Evolutionary conservation across 1,140 invertebrate genomes (phyloP).

Genomic region (Pemphigus obesinymphae): DNA sequence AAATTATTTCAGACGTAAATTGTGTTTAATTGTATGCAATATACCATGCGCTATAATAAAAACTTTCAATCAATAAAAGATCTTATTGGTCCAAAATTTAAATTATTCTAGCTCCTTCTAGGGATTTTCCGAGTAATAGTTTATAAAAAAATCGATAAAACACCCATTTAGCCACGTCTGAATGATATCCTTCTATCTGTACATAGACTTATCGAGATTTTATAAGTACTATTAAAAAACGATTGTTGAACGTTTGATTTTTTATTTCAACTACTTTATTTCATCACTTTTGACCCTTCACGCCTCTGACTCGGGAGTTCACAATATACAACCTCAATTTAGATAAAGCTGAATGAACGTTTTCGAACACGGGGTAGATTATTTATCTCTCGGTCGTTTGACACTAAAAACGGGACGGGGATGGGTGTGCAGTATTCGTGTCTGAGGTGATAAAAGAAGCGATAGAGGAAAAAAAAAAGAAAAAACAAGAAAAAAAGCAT

Average conservation of each 20-base stretch:
- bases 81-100: not conserved
- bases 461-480: not conserved
- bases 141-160: not conserved
- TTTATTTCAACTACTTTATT: not conserved
- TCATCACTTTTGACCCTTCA: not conserved
- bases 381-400: constrained; percentile 32
- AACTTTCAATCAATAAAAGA: not conserved
- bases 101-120: not conserved
- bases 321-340: constrained; percentile 21
- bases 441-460: constrained; percentile 36
- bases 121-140: not conserved
- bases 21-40: not conserved
- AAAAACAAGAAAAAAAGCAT: not conserved
- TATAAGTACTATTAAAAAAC: not conserved
- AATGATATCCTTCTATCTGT: no score
- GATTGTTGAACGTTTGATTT: not conserved
- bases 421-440: constrained; percentile 4
- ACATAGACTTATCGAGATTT: not conserved
- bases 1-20: not conserved
- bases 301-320: not conserved
- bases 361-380: constrained; percentile 30
- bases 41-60: not conserved
- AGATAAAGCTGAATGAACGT: constrained; percentile 25
- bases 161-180: no score
- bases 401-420: not conserved